Evolutionary conservation across 2,888 invertebrate species (phyloP).

Genomic region (Clusia tigrina): DNA sequence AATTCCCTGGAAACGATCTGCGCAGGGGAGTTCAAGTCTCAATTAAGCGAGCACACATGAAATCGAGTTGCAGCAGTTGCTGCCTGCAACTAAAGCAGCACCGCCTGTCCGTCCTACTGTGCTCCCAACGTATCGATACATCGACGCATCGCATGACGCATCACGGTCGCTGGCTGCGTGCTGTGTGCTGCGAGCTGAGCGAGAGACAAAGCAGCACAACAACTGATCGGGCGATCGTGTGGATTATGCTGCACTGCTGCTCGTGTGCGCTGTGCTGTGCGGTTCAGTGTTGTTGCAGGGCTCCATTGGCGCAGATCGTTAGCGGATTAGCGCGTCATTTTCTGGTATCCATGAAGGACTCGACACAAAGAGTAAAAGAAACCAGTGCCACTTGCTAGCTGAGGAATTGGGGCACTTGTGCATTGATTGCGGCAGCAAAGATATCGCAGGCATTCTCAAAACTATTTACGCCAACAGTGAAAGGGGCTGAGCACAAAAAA

Average conservation of each 20-base stretch:
- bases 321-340: background rate
- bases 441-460: slow-evolving; percentile 3
- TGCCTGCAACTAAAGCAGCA: no score
- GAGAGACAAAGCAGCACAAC: no score
- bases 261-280: no score
- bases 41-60: no score
- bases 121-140: no score
- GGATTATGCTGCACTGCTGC: no score
- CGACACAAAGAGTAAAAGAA: background rate
- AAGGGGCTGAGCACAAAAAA: background rate
- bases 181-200: slow-evolving; percentile 39
- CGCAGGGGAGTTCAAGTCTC: no score
- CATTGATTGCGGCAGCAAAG: background rate
- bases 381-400: background rate
- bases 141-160: no score
- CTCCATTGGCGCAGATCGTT: slow-evolving; percentile 17
- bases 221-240: no score
- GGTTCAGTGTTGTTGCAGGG: slow-evolving; percentile 16
- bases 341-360: background rate
- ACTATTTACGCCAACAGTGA: background rate
- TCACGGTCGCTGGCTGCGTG: slow-evolving; percentile 37
- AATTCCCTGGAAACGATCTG: no score
- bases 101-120: no score
- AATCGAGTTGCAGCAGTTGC: no score
- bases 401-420: background rate